Base-by-base conservation (phyloP, 2,113 vertebrate species). In the Calypte anna region DNA sequence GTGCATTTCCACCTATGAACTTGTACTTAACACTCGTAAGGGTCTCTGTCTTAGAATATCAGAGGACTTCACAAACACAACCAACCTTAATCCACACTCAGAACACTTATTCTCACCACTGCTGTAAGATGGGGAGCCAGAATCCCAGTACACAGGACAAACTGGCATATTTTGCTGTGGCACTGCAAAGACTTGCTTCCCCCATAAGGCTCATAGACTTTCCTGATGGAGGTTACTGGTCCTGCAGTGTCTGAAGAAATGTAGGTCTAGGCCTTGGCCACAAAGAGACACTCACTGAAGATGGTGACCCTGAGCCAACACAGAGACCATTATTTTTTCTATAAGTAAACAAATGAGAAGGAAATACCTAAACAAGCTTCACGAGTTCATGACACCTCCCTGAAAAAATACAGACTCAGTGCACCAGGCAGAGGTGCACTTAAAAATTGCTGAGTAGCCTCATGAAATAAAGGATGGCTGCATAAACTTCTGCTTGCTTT, bases 401-500 rank as follows among this genome's bases (percentile, higher is more conserved):
- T 48, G 23, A 69, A 43, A 33, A 88, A 46, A 46, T 94, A 86
- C 44, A 87, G 7, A 64, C 4, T 12, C 31, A 54, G 24, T 12
- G 27, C 38, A 89, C 62, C 17, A 48, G 40, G 28, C 38, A 67
- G 36, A 64, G 19, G 30, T 38, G 21, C 50, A 69, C 38, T 80
- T 55, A 55, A 63, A 59, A 89, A 8, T 19, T 51, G 59, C 27
- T 86, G 55, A 59, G 16, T 10, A 10, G 6, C 11, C 24, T 75
- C 12, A 10, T 27, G 12, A 53, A 90, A n/a, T 14, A 11, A 82
- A 79, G 23, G 51, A 61, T 19, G 31, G 27, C 30, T 63, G 36
- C 43, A 57, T 19, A 53, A 44, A 36, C 25, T 76, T n/a, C 44
- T 51, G 22, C 23, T 79, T 61, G 27, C 40, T 92, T 97, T 98